These are phyloP conservation scores for Dendrolimus kikuchii DNA, from an alignment of 1,140 invertebrate genomes.

Conservation along the genomic window DNA sequence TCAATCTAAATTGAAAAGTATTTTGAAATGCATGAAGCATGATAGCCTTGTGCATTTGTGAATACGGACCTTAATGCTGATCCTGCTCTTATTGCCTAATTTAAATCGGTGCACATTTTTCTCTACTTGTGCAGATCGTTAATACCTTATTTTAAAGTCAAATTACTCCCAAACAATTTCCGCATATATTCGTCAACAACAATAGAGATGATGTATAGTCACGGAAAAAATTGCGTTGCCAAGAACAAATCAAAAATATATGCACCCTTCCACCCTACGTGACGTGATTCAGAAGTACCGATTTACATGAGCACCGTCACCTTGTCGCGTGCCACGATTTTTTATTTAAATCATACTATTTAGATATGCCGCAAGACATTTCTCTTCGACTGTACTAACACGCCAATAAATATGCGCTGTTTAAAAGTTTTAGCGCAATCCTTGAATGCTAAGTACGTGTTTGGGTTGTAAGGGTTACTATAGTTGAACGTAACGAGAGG, in stretches of 20 bases:
- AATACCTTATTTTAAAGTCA: no score
- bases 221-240: constrained; percentile 47
- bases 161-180: no score
- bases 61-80: no score
- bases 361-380: constrained; percentile 56
- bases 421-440: constrained; percentile 27
- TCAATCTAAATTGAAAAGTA: no score
- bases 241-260: constrained; percentile 70
- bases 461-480: constrained; percentile 2
- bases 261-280: constrained; percentile 64
- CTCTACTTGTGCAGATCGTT: no score
- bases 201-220: not conserved
- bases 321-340: constrained; percentile 60
- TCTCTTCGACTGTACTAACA: constrained; percentile 32
- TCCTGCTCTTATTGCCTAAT: no score
- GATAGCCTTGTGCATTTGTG: no score
- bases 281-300: constrained; percentile 43
- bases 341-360: constrained; percentile 69
- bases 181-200: no score
- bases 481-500: no score
- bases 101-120: no score
- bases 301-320: constrained; percentile 54
- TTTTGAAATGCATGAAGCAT: no score
- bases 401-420: constrained; percentile 19
- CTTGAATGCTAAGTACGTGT: constrained; percentile 10